Base-by-base conservation (phyloP, 2,113 vertebrate genomes). In the Zapornia atra region DNA sequence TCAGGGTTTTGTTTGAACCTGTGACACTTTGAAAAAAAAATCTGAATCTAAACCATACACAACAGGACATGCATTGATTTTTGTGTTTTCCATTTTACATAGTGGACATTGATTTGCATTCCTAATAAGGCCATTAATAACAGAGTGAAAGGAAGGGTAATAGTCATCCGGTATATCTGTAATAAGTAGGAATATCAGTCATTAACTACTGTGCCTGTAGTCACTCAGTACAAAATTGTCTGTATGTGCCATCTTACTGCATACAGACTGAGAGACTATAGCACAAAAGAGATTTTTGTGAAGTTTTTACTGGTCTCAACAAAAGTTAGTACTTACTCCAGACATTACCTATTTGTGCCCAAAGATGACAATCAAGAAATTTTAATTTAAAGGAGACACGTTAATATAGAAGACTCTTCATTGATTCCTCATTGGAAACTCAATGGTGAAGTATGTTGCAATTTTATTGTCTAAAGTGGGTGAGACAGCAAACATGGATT, bases 21-120 rank as follows among this genome's bases (percentile, higher is more conserved):
- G 48, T 81, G 70, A 77, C 68, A 88, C 65, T 90, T 25, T 34
- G 83, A 73, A 82, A 93, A 86, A 94, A 97, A 90, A 90, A 53
- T 69, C 65, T 88, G 79, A 79, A 51, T 92, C 54, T 79, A 90
- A 94, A 79, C 64, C 59, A 72, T 69, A 51, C 4, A 1, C 33
- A 96, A 92, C 66, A 96, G 92, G 86, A 97, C 86, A 81, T 64
- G 31, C 86, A 97, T 96, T 94, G 96, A 97, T 97, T 97, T 96
- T 92, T 57, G 82, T 87, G 77, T 91, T 96, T 96, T 96, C 88
- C 83, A 89, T 96, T 96, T 97, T 96, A 92, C 66, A 80, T 95
- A 86, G 94, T 60, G 83, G 88, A 54, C 93, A 96, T 97, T 95
- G 96, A 97, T 97, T 95, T 95, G 94, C 93, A 94, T 90, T 95